These are phyloP conservation scores for Grallaria varia DNA, from an alignment of 2,113 vertebrate species.

Conservation along the genomic window DNA sequence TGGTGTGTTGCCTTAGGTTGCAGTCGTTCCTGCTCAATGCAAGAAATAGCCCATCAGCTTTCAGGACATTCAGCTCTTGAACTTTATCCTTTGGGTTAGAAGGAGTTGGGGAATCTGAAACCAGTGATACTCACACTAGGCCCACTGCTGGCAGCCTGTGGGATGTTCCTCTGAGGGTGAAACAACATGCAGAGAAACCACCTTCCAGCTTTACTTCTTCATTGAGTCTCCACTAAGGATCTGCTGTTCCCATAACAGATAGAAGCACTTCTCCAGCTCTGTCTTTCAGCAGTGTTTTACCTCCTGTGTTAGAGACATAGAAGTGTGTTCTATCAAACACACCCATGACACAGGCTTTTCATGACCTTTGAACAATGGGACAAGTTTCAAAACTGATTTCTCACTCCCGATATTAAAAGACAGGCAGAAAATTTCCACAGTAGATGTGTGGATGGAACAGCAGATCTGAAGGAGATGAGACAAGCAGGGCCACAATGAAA, in stretches of 20 bases:
- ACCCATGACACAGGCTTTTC: neutral
- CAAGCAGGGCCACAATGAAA: neutral
- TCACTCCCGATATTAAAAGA: neutral
- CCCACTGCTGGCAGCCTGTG: neutral
- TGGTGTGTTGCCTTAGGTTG: neutral
- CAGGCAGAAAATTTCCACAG: neutral
- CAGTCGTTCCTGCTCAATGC: neutral
- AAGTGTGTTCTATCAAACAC: neutral
- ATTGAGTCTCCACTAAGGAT: neutral
- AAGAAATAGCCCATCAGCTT: neutral
- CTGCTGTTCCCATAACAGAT: neutral
- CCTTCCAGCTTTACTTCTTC: neutral
- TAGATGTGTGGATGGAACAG: neutral
- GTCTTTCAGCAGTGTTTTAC: neutral
- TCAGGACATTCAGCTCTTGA: neutral
- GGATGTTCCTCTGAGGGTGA: neutral
- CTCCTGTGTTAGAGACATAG: neutral
- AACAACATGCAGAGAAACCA: neutral
- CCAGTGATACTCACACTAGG: neutral
- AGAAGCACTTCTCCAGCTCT: neutral
- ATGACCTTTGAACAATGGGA: neutral
- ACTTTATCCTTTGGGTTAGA: neutral
- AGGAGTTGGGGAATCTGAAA: neutral
- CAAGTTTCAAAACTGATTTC: neutral
- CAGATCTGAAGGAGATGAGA: neutral